Evolutionary conservation across 2,113 vertebrate genomes (phyloP), one percentile per base, ranked within the genome.

Genomic region (Myanophis thanlyinensis): DNA sequence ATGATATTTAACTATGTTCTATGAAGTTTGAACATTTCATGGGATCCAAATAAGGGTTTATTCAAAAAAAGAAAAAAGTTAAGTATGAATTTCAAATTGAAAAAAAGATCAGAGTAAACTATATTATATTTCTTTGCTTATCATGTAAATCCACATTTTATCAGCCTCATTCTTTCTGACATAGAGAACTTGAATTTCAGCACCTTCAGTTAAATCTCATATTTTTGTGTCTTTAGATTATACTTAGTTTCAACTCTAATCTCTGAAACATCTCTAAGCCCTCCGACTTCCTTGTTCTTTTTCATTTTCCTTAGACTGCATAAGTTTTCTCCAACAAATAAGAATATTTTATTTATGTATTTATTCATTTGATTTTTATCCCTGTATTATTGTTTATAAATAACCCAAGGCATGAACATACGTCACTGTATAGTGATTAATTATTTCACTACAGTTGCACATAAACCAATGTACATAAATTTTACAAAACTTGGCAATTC

Each of bases 361-460:
- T 67, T 67, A 67, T 67, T 67, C 30, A 67, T 67, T 35, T n/a
- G 62, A 67, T 67, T 67, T 67, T 67, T 67, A 67, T 67, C 62
- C 62, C 62, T 67, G 30, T 67, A 67, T 67, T 67, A 35, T 35
- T 67, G 30, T 67, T 67, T 67, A 6, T 67, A 67, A 67, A 35
- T 67, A 67, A 35, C 62, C 30, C 13, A 67, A 67, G 30, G 30
- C 30, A 15, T 18, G 62, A 35, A 5, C 30, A 67, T 67, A 85
- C 80, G 1, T 46, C 87, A 4, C 30, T 2, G 49, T 47, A 13
- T 2, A n/a, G 15, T 40, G 73, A 0, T 5, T 48, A 0, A 86
- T 93, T 92, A 91, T 90, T 88, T 95, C 93, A 85, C 54, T 86
- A 84, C 49, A 30, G 56, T 18, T 84, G 93, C 54, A 88, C 27